These are phyloP conservation scores for Thomomys bottae DNA, from an alignment of 2,113 vertebrate species.

Conservation along the genomic window DNA sequence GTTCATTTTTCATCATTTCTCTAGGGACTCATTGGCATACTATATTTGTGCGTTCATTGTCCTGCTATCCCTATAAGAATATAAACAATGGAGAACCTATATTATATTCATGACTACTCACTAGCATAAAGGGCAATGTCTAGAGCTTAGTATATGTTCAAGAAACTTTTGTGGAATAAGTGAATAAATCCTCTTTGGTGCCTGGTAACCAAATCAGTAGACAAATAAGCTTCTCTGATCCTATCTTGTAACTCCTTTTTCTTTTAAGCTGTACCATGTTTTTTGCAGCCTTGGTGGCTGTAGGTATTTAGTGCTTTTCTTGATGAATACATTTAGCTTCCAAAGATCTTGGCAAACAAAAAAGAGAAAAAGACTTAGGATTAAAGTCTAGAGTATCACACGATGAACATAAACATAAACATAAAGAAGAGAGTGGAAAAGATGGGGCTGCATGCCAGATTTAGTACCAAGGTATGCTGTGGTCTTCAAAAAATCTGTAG, in stretches of 20 bases:
- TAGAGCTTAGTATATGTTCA: background rate
- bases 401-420: background rate
- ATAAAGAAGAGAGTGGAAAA: too few relatives aligned
- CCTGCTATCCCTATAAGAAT: background rate
- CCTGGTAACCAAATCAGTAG: background rate
- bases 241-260: background rate
- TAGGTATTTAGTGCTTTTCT: background rate
- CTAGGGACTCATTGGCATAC: background rate
- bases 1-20: background rate
- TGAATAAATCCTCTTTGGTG: background rate
- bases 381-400: background rate
- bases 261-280: background rate
- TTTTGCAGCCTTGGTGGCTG: rapidly evolving
- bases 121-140: background rate
- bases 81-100: background rate
- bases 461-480: too few relatives aligned
- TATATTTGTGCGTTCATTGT: background rate
- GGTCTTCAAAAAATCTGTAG: too few relatives aligned
- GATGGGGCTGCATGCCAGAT: background rate
- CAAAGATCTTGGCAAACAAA: background rate
- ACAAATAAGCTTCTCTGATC: background rate
- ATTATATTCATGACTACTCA: background rate
- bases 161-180: background rate
- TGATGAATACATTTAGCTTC: background rate
- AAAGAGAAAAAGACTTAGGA: background rate